These are phyloP conservation scores for Oryctes rhinoceros DNA, from an alignment of 1,140 invertebrate genomes.

Conservation along the genomic window DNA sequence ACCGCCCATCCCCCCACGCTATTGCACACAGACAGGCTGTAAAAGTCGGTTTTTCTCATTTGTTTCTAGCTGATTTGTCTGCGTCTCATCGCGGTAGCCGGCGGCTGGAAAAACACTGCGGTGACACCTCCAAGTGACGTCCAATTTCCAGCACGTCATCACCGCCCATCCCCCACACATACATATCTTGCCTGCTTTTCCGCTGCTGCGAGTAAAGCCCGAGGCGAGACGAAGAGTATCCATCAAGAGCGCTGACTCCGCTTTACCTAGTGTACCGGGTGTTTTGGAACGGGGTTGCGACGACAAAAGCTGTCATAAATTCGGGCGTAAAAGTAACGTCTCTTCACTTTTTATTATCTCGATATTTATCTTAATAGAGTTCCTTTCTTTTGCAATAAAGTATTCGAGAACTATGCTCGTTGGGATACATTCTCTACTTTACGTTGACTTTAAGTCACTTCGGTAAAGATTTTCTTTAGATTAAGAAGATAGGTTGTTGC, in stretches of 20 bases:
- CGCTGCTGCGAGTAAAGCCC: not conserved
- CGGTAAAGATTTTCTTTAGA: no score
- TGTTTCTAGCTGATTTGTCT: slow-evolving; percentile 62
- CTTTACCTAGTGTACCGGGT: slow-evolving; percentile 30
- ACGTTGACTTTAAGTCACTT: no score
- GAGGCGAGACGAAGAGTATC: slow-evolving; percentile 11
- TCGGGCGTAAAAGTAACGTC: not conserved
- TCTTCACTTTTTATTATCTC: no score
- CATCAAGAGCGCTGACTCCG: slow-evolving; percentile 18
- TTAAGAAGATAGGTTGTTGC: no score
- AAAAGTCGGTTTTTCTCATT: slow-evolving; percentile 57
- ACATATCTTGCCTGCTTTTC: not conserved
- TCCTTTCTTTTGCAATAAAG: no score
- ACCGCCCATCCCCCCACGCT: slow-evolving; percentile 15
- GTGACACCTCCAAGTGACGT: slow-evolving; percentile 63
- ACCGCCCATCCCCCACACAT: slow-evolving; percentile 48
- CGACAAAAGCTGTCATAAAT: slow-evolving; percentile 7
- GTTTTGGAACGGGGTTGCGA: slow-evolving; percentile 8
- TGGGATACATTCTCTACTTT: no score
- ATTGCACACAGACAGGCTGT: not conserved
- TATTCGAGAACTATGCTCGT: no score
- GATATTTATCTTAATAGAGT: no score
- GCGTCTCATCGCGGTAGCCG: slow-evolving; percentile 56
- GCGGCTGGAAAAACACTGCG: slow-evolving; percentile 59
- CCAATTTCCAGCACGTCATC: slow-evolving; percentile 62